Percentiles rank a stretch among this genome's conserved stretches.
Conservation (phyloP, 1,140 invertebrate species). For the Zaprionus nigranus region DNA sequence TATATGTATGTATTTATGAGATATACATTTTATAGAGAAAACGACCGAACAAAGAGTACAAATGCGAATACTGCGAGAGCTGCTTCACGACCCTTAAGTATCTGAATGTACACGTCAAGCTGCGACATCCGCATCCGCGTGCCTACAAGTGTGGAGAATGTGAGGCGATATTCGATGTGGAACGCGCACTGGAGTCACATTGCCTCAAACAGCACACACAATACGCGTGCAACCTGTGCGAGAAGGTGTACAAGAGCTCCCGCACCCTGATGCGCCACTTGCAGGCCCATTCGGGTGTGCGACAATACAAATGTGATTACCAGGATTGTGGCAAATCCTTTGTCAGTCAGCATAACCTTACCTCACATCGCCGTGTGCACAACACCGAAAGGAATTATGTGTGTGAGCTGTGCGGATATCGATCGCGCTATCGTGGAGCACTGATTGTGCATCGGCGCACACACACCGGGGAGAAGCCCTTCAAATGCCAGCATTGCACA, state of each 20-base stretch:
- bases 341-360: constrained; percentile 66
- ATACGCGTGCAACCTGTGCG: constrained; percentile 62
- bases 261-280: constrained; percentile 60
- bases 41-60: constrained; percentile 53
- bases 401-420: constrained; percentile 76
- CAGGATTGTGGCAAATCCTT: constrained; percentile 76
- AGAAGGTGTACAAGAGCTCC: constrained; percentile 69
- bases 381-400: constrained; percentile 66
- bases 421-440: constrained; percentile 88
- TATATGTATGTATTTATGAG: too few relatives aligned
- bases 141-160: constrained; percentile 71
- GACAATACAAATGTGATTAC: constrained; percentile 65
- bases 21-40: constrained; percentile 27
- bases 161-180: constrained; percentile 56
- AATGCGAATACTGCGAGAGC: constrained; percentile 59
- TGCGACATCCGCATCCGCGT: constrained; percentile 68
- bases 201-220: constrained; percentile 61
- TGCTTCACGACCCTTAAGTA: constrained; percentile 65
- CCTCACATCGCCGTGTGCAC: constrained; percentile 67
- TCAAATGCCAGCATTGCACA: constrained; percentile 82
- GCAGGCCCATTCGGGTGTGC: constrained; percentile 60
- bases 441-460: constrained; percentile 97
- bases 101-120: constrained; percentile 66
- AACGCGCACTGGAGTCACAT: constrained; percentile 61
- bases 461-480: constrained; percentile 98